Evolutionary conservation across 2,888 invertebrate species (phyloP).

Genomic region (Luperina nickerlii): DNA sequence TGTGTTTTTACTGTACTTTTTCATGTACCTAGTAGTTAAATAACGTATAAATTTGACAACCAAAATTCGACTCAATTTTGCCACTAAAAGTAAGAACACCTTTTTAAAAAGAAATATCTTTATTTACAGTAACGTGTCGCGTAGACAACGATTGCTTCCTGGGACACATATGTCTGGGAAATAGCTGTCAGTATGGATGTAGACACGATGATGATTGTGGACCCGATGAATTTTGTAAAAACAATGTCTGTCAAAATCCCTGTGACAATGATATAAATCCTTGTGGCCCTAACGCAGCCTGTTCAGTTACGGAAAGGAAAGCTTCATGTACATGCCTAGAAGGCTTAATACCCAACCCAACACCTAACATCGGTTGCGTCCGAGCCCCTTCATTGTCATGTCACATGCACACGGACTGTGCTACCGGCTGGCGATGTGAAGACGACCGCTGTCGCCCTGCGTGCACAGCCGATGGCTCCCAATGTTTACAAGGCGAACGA

Average conservation of each 20-base stretch:
- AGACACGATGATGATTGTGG: slow-evolving; percentile 96
- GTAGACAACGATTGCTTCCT: slow-evolving; percentile 98
- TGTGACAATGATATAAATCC: slow-evolving; percentile 92
- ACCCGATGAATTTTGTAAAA: slow-evolving; percentile 94
- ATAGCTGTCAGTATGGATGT: slow-evolving; percentile 96
- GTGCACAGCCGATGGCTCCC: slow-evolving; percentile 92
- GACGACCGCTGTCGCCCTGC: slow-evolving; percentile 94
- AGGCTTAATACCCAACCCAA: slow-evolving; percentile 96
- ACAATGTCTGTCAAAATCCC: slow-evolving; percentile 95
- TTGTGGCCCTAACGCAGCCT: slow-evolving; percentile 96
- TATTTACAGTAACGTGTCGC: slow-evolving; percentile 94
- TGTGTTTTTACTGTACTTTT: not conserved
- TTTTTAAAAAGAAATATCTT: slow-evolving; percentile 11
- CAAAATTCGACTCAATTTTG: not conserved
- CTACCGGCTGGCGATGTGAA: slow-evolving; percentile 93
- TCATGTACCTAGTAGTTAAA: not conserved
- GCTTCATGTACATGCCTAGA: slow-evolving; percentile 95
- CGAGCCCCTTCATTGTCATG: slow-evolving; percentile 94
- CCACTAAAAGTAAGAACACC: not conserved
- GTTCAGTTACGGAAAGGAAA: slow-evolving; percentile 94
- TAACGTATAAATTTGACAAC: not conserved
- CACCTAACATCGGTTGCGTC: slow-evolving; percentile 96
- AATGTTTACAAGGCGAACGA: slow-evolving; percentile 95
- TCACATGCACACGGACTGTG: slow-evolving; percentile 94
- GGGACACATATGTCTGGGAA: slow-evolving; percentile 96